Percentiles rank a stretch among this genome's conserved stretches.
These are phyloP conservation scores for Capromys pilorides DNA, from an alignment of 2,797 vertebrate genomes.

Conservation along the genomic window DNA sequence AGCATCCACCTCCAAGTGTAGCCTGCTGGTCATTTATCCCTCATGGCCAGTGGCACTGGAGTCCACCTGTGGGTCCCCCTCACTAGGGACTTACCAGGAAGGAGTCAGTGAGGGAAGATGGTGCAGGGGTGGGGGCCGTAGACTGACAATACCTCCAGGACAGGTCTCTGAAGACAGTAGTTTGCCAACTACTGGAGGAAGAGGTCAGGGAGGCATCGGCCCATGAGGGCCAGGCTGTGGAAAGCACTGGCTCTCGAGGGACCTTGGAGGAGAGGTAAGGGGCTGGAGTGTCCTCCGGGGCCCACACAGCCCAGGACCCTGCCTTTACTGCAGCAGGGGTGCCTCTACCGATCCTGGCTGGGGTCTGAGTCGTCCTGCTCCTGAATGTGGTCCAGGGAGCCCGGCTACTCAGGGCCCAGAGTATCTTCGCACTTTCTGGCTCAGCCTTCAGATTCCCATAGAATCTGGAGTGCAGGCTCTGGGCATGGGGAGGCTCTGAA, in stretches of 20 bases:
- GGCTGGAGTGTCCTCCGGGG: background rate
- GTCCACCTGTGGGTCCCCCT: background rate
- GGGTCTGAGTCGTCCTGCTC: background rate
- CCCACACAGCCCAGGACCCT: background rate
- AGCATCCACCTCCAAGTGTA: background rate
- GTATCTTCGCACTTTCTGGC: no score
- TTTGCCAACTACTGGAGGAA: background rate
- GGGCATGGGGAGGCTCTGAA: background rate
- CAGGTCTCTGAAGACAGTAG: background rate
- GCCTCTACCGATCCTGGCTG: no score
- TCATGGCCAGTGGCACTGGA: background rate
- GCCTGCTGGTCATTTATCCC: background rate
- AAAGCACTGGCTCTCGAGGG: background rate
- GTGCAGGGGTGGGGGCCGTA: background rate
- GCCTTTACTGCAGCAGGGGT: background rate
- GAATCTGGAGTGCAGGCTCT: background rate
- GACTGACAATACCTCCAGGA: background rate
- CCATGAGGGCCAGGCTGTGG: accelerated
- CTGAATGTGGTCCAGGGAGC: background rate
- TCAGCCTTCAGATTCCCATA: no score
- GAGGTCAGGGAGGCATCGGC: no score
- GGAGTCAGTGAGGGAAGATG: slow-evolving; percentile 3
- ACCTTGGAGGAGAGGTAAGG: background rate
- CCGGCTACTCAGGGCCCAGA: background rate
- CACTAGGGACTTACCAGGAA: background rate